Evolutionary conservation across 2,797 vertebrate species (phyloP), one percentile per base, ranked within the genome.

Genomic region (Sebastolobus alascanus): DNA sequence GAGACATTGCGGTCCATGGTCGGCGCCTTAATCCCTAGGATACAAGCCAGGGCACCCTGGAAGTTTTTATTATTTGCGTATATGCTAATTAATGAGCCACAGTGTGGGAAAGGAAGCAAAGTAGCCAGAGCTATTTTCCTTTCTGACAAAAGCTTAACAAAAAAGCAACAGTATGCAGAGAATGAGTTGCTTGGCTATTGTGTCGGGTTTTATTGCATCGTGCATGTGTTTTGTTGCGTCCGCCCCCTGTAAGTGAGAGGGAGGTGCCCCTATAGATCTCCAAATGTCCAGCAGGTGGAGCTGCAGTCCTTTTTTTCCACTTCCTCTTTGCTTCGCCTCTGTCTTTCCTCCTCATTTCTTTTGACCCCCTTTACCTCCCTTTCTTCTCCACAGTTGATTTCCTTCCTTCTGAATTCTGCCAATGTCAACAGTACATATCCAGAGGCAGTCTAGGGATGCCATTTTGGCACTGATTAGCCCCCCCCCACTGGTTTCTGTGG

Each of bases 201-300:
- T 75, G 10, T 50, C 5, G 8, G 14, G 22, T 68, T 25, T 52
- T 55, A 65, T 65, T 27, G 37, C 27, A 27, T 65, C 35, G 8
- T 40, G 14, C 18, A 35, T 46, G 20, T 74, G 61, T 55, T 75
- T 55, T 46, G 33, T 70, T 69, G 10, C 64, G 18, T 54, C 12
- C 50, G 20, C 6, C 18, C 3, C 6, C 14, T 58, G 2, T 68
- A 6, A 65, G 22, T 67, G 12, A 58, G n/a, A 59, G 29, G 27
- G 55, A 75, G 56, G 38, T 58, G 8, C 46, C n/a, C 8, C 5
- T 6, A 38, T 65, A 73, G 18, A 38, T 72, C 37, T 52, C 31
- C 8, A 56, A 43, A 50, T 59, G 37, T 79, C 93, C 93, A 93
- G 82, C 70, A 93, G 93, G 77, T 87, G 93, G 92, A 0, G 81